phyloP scores from a whole-genome alignment of 2,888 invertebrate species.

The Trimorus sp. region DNA sequence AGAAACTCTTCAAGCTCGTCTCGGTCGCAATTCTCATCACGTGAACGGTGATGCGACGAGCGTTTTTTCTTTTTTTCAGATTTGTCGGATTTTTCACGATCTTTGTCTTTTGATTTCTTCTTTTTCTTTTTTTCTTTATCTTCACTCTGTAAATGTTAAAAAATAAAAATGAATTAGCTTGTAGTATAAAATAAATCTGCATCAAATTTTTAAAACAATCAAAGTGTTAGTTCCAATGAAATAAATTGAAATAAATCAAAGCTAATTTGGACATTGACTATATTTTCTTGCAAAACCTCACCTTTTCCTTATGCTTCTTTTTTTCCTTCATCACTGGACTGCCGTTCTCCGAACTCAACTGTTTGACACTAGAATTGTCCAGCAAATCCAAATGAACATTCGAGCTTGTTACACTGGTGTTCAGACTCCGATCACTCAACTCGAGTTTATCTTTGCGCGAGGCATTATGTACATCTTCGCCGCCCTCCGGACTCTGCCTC shows the following conservation, averaged over 20 bases:
- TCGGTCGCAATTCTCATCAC: conserved; percentile 81
- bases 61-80: conserved; percentile 81
- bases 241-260: too few species aligned
- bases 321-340: conserved; percentile 80
- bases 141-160: conserved; percentile 77
- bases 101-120: conserved; percentile 82
- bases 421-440: conserved; percentile 78
- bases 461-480: conserved; percentile 83
- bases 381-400: conserved; percentile 83
- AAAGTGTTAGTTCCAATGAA: too few species aligned
- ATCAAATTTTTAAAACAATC: too few species aligned
- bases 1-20: conserved; percentile 86
- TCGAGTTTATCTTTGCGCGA: conserved; percentile 82
- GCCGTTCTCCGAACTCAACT: conserved; percentile 77
- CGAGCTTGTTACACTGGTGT: conserved; percentile 83
- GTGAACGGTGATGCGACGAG: conserved; percentile 79
- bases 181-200: not conserved
- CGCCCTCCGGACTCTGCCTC: conserved; percentile 90
- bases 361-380: conserved; percentile 77
- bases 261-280: not conserved
- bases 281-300: conserved; percentile 48
- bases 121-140: conserved; percentile 84
- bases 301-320: conserved; percentile 79
- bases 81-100: conserved; percentile 82
- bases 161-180: conserved; percentile 8